These are phyloP conservation scores for Gnatocerus cornutus DNA, from an alignment of 2,888 invertebrate species.

Conservation along the genomic window DNA sequence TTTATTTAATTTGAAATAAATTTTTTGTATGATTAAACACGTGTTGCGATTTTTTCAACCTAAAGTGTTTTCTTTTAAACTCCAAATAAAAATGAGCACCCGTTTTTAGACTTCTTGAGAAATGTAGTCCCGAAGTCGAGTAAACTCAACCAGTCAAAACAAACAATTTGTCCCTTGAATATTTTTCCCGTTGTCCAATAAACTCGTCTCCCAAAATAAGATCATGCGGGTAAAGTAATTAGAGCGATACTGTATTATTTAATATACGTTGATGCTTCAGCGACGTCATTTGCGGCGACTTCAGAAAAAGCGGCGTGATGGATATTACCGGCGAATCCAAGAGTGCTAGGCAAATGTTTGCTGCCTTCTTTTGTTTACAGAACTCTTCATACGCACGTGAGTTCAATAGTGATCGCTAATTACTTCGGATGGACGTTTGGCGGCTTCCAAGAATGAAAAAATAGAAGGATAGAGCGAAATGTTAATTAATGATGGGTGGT, in stretches of 20 bases:
- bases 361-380: conserved; percentile 64
- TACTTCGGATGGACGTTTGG: conserved; percentile 51
- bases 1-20: too few relatives aligned
- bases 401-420: conserved; percentile 63
- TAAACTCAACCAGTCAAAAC: conserved; percentile 44
- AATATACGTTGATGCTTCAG: conserved; percentile 9
- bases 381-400: conserved; percentile 63
- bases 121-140: conserved; percentile 15
- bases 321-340: conserved; percentile 61
- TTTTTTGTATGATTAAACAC: too few relatives aligned
- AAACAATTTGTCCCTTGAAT: conserved; percentile 43
- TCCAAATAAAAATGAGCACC: too few relatives aligned
- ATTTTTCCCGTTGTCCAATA: background rate
- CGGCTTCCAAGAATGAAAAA: conserved; percentile 2
- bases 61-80: too few relatives aligned
- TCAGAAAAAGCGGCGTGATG: conserved; percentile 52
- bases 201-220: background rate
- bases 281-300: conserved; percentile 43
- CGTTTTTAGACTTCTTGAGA: conserved; percentile 4
- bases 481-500: too few relatives aligned
- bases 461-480: too few relatives aligned
- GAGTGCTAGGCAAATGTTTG: conserved; percentile 69
- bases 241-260: conserved; percentile 14
- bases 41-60: too few relatives aligned
- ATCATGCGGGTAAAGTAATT: background rate